Conservation (phyloP, 2,797 vertebrate genomes). For the Enteromius treurensis region DNA sequence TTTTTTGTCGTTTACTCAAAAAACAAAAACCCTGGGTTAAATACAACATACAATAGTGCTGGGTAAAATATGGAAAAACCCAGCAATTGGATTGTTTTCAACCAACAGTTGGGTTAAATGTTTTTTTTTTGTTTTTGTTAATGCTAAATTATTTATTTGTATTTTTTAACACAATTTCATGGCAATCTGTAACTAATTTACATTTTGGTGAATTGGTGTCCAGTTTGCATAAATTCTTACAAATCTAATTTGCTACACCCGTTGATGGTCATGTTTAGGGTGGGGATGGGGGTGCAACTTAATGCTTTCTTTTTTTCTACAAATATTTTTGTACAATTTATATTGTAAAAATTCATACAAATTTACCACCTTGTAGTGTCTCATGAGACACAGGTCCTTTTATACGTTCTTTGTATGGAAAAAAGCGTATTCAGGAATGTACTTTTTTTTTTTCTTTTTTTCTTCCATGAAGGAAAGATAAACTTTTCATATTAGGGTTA, state of each 20-base stretch:
- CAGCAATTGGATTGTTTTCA: too few species aligned
- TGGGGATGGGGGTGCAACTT: neutral
- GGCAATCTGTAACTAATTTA: neutral
- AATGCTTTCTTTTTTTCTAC: neutral
- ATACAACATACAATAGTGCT: too few species aligned
- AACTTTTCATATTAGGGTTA: neutral
- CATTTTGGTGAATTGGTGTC: neutral
- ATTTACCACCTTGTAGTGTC: neutral
- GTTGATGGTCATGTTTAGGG: neutral
- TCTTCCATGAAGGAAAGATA: neutral
- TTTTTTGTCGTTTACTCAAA: neutral
- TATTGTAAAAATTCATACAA: neutral
- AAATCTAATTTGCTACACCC: neutral
- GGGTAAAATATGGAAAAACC: too few species aligned
- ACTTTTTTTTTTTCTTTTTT: too few species aligned
- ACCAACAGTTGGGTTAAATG: too few species aligned
- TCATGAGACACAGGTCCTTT: neutral
- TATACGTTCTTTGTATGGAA: neutral
- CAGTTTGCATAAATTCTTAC: neutral
- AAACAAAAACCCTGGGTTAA: too few species aligned
- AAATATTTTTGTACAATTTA: neutral
- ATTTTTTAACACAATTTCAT: too few species aligned
- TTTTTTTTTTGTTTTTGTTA: too few species aligned
- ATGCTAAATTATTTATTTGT: too few species aligned
- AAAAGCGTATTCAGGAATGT: neutral